Base-by-base conservation (phyloP, 2,797 vertebrate species). In the Synanceia verrucosa region DNA sequence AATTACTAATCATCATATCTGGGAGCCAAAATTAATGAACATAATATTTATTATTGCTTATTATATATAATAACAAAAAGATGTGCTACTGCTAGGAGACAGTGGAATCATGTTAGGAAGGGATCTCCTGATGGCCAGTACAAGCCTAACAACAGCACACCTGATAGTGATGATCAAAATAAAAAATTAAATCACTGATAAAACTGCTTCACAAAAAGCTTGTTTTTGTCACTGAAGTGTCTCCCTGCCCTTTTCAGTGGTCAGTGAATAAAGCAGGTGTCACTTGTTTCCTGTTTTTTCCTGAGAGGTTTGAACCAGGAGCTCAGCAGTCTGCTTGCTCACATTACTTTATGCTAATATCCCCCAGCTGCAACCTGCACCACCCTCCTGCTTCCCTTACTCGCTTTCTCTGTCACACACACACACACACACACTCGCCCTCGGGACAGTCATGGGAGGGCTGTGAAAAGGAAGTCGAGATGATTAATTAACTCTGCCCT, bases 401-500 rank as follows among this genome's bases (percentile, higher is more conserved):
- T 74, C 0, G 21, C 68, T 60, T 44, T 79, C 64, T 64, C 61
- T 34, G 16, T 19, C 33, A 3, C 58, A 6, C 72, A n/a, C 67
- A 19, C 73, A 33, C 65, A 41, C 52, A 23, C 61, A 39, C 61
- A 70, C 61, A 46, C 59, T 55, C 62, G 82, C 91, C 91, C 91
- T 71, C 74, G 88, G 90, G 89, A 87, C 84, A 88, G 77, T 85
- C 78, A 65, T 61, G 80, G 88, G 87, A 83, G 82, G 86, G 85
- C 79, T 51, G 21, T 78, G 80, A 88, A 90, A 87, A 89, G 88
- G 89, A 91, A 92, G 85, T 83, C 6, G 84, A 81, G 86, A 93
- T 93, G 89, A 93, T 93, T 91, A 93, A 93, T 93, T 92, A 91
- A 89, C 88, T 90, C 74, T 93, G 91, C 87, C 91, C 91, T 89